Evolutionary conservation across 2,797 vertebrate genomes (phyloP).

Genomic region (Aulostomus chinensis): DNA sequence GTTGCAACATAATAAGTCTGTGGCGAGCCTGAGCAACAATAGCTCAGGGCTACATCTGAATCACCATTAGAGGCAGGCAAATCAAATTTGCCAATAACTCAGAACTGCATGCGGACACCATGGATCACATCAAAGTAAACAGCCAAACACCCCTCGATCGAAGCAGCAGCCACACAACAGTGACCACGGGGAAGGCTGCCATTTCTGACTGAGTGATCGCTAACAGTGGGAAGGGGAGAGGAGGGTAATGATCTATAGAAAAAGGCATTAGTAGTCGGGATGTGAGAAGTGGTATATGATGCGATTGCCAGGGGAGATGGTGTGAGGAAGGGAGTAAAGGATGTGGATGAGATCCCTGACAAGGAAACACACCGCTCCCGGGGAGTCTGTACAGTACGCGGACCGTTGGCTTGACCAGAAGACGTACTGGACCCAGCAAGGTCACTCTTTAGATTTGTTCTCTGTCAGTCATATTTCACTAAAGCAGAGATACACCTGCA

Average conservation of each 20-base stretch:
- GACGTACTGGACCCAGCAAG: conserved; percentile 10
- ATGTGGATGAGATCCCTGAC: conserved; percentile 61
- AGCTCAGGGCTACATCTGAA: conserved; percentile 48
- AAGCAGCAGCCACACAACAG: conserved; percentile 51
- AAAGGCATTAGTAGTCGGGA: conserved; percentile 67
- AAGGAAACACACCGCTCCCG: conserved; percentile 36
- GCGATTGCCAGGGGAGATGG: conserved; percentile 55
- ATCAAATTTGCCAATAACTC: conserved; percentile 53
- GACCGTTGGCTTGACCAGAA: conserved; percentile 24
- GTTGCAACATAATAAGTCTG: conserved; percentile 38
- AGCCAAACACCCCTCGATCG: conserved; percentile 39
- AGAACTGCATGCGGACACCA: conserved; percentile 29
- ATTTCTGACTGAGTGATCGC: conserved; percentile 71
- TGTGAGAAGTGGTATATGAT: conserved; percentile 56
- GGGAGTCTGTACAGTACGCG: conserved; percentile 8
- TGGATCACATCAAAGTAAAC: conserved; percentile 68
- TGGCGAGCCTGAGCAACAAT: conserved; percentile 27
- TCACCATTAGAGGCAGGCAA: conserved; percentile 37
- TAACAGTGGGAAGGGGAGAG: conserved; percentile 58
- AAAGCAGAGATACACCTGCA: conserved; percentile 2
- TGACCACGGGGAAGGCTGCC: conserved; percentile 32
- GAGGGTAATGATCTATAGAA: conserved; percentile 75
- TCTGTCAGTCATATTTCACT: conserved; percentile 19
- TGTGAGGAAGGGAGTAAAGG: conserved; percentile 55
- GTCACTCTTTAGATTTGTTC: conserved; percentile 37